Evolutionary conservation across 2,888 invertebrate genomes (phyloP), one percentile per base, ranked within the genome.

Genomic region (Elmis aenea): DNA sequence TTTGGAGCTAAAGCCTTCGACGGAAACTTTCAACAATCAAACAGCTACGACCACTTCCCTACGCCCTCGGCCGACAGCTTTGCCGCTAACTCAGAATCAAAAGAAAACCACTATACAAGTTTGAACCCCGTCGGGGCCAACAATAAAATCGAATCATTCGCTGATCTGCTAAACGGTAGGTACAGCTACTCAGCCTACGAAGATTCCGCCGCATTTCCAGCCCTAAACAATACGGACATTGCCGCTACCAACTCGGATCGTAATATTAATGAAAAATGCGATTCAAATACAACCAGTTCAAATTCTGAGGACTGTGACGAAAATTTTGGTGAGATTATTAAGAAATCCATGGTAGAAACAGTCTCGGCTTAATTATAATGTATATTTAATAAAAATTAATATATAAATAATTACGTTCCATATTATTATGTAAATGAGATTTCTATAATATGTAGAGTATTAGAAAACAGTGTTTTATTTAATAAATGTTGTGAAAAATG

Each of bases 301-400:
- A 53, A 47, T 38, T 48, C 60, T 24, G 73, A 71, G 26, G 70
- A 74, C 34, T 71, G 71, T 54, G 76, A 75, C 51, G 87, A 88
- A 58, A 90, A 90, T 66, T 89, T 91, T 61, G 90, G 90, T 33
- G 90, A 91, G 72, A 85, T 92, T 57, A 90, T 91, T 54, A 91
- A 90, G 68, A 89, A 91, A 69, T 86, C 88, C 46, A 89, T 91
- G 78, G 89, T 90, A 61, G 90, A 91, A 68, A 89, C 88, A 56
- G 89, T 87, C 57, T 85, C 83, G 57, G 86, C 86, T 71, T 88
- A 80, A 76, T 34, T 30, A 39, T 33, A 36, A 33, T 25, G 32
- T 35, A 44, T 26, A 13, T 13, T 26, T 37, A 38, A 44, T 40
- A 44, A 35, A 33, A 54, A 51, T 51, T 46, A 54, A 50, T 46